Conservation (phyloP, 1,140 invertebrate genomes). For the Drosophila auraria region DNA sequence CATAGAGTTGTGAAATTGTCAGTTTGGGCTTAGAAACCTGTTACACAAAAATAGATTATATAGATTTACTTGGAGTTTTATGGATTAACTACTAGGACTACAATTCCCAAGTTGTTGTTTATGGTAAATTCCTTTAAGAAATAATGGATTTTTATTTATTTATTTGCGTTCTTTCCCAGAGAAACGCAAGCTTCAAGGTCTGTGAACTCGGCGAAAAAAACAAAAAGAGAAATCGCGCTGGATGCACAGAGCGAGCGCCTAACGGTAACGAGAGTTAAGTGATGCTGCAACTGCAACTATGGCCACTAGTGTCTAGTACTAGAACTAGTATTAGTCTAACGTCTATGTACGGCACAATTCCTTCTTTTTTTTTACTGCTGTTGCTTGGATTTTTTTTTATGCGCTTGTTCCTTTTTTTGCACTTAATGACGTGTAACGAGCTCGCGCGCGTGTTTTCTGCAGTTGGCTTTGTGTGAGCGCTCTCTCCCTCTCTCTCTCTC, state of each 20-base stretch:
- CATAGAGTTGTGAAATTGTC: conserved; percentile 9
- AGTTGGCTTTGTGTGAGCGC: conserved; percentile 45
- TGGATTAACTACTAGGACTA: too few species aligned
- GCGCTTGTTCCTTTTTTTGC: conserved; percentile 77
- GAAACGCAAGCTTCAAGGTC: conserved; percentile 19
- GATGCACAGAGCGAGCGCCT: conserved; percentile 31
- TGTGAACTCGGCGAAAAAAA: conserved; percentile 24
- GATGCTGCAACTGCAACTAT: conserved; percentile 44
- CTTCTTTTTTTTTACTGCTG: conserved; percentile 36
- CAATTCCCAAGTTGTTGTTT: too few species aligned
- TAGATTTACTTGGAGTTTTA: background rate
- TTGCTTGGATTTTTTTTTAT: conserved; percentile 46
- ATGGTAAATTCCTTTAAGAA: too few species aligned
- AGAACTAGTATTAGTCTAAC: conserved; percentile 43
- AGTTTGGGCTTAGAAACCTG: background rate
- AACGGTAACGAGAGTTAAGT: conserved; percentile 39
- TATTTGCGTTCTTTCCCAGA: background rate
- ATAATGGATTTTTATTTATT: background rate
- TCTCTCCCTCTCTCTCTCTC: conserved; percentile 27
- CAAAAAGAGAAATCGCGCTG: conserved; percentile 41
- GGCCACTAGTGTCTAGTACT: conserved; percentile 21
- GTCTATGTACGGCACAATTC: conserved; percentile 48
- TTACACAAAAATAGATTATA: background rate
- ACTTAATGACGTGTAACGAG: conserved; percentile 80
- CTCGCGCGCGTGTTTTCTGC: conserved; percentile 66